A percentile compares a stretch with the other conserved stretches of the same genome.
Evolutionary conservation across 1,140 invertebrate species (phyloP).

Genomic region (Ceratina australensis): DNA sequence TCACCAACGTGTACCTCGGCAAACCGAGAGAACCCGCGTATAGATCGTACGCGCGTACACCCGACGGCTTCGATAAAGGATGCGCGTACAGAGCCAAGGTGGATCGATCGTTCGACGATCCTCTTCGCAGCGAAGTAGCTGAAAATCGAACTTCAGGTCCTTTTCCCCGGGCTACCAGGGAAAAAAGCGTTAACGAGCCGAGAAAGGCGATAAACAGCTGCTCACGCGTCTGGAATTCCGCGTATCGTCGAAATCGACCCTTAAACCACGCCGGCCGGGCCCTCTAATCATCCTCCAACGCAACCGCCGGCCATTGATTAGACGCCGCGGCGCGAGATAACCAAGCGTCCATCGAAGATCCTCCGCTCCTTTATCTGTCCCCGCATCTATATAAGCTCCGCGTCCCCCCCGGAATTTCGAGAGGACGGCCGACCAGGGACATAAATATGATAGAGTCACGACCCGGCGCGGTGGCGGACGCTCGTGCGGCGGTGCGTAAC

Average conservation of each 20-base stretch:
- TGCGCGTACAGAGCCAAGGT: background rate
- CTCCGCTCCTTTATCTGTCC: background rate
- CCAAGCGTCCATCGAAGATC: conserved; percentile 34
- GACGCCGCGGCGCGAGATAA: conserved; percentile 30
- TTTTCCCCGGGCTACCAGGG: background rate
- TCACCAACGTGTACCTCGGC: background rate
- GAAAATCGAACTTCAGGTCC: conserved; percentile 11
- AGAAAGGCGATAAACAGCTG: conserved; percentile 15
- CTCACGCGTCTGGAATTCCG: conserved; percentile 18
- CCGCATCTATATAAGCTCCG: conserved; percentile 21
- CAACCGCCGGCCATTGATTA: conserved; percentile 20
- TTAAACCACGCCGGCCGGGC: conserved; percentile 5
- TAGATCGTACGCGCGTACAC: background rate
- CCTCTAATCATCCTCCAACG: background rate
- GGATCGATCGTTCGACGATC: conserved; percentile 8
- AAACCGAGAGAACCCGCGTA: no score
- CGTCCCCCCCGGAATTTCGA: conserved; percentile 38
- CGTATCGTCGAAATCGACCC: conserved; percentile 37
- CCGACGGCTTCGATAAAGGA: background rate
- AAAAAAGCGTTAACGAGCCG: conserved; percentile 7
- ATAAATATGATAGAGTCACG: conserved; percentile 64
- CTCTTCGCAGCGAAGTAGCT: background rate
- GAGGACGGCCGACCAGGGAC: conserved; percentile 34
- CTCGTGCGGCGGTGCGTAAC: conserved; percentile 45
- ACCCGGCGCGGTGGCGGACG: conserved; percentile 45